Base-by-base conservation (phyloP, 1,140 invertebrate species). In the Solen grandis region DNA sequence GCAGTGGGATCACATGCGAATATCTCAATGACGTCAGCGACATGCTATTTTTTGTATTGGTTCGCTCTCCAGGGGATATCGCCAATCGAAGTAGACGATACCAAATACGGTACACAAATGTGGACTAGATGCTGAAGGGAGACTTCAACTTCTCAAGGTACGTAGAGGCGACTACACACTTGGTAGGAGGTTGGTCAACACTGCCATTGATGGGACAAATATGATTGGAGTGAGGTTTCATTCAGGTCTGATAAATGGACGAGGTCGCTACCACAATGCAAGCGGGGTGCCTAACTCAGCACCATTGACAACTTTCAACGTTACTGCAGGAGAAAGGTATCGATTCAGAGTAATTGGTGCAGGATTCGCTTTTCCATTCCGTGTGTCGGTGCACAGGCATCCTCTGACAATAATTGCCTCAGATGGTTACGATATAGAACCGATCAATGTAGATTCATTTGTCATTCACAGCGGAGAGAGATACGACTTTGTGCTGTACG, bases 401-500 rank as follows among this genome's bases (percentile, higher is more conserved):
- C 96, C 94, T 1, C 91, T 98, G 62, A 94, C 93, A 0, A 92
- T 97, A 4, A 95, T 97, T 36, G 94, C 95, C 35, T 95, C 95
- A 10, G 97, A 98, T 91, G 96, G 96, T 25, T 94, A 94, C 85
- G 95, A 97, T 79, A 90, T 97, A 69, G 93, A 95, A 87, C 95
- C 96, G 1, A 92, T 96, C 66, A 94, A 94, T 92, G 79, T 65
- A 1, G 85, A 88, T 13, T 79, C 46, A 8, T 29, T 87, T n/a
- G 57, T 86, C 8, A 72, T 88, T 22, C 35, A 80, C 63, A 54
- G 86, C 0, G 97, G 97, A 0, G 97, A 97, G 90, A 92, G 97
- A 62, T 97, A 96, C 88, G 97, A 98, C 87, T 96, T 98, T 87
- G 93, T 97, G 0, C 59, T 98, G 0, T 93, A 95, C 46, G 95